Conservation (phyloP, 2,888 invertebrate species). For the Netelia fuscicornis region DNA sequence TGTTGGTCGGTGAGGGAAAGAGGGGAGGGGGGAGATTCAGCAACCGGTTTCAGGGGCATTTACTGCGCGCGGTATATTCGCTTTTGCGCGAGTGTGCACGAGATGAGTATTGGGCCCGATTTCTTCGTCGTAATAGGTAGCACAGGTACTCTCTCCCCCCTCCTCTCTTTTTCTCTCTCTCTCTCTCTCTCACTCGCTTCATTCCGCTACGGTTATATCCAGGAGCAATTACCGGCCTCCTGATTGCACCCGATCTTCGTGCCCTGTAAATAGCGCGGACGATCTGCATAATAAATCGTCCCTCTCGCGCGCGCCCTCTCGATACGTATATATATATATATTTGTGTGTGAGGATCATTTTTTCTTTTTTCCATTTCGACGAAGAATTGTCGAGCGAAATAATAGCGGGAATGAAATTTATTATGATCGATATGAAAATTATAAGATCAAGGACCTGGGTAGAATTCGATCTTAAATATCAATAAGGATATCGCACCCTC, state of each 20-base stretch:
- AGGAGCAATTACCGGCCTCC: conserved; percentile 72
- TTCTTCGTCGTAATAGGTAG: conserved; percentile 23
- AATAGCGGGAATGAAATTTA: not conserved
- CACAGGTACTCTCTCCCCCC: conserved; percentile 18
- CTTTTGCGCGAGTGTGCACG: conserved; percentile 28
- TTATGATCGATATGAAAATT: not conserved
- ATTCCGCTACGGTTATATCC: conserved; percentile 69
- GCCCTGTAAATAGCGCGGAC: conserved; percentile 71
- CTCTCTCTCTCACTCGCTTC: conserved; percentile 63
- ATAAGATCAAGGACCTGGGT: too few relatives aligned
- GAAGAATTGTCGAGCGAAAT: not conserved
- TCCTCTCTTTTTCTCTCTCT: conserved; percentile 36
- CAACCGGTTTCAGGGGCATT: conserved; percentile 65
- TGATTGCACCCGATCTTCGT: conserved; percentile 72
- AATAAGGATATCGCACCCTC: too few relatives aligned
- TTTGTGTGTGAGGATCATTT: not conserved
- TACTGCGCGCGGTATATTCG: conserved; percentile 40
- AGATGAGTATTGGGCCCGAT: conserved; percentile 55
- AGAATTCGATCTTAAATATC: too few relatives aligned
- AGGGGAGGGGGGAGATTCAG: conserved; percentile 57
- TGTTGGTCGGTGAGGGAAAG: conserved; percentile 53
- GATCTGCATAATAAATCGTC: conserved; percentile 75
- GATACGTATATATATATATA: conserved; percentile 52
- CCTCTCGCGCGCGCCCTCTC: conserved; percentile 43
- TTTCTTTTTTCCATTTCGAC: not conserved